Evolutionary conservation across 1,140 invertebrate genomes (phyloP).

Genomic region (Gonioctena quinquepunctata): DNA sequence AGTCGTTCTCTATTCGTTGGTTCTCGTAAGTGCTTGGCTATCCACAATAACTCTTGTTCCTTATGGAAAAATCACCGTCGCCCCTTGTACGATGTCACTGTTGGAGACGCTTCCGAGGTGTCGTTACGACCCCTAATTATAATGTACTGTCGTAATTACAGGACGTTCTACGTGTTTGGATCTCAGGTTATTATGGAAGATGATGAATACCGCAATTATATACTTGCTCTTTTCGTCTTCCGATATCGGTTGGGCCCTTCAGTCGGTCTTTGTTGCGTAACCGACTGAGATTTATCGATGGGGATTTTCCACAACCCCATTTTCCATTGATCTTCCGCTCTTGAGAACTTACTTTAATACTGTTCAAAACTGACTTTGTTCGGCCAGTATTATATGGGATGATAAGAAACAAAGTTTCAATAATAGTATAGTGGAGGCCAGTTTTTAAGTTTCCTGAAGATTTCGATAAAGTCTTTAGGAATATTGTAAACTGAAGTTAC

Average conservation of each 20-base stretch:
- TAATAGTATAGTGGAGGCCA: not conserved
- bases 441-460: not conserved
- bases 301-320: slow-evolving; percentile 5
- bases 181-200: slow-evolving; percentile 12
- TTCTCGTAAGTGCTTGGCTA: no score
- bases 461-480: not conserved
- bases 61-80: not conserved
- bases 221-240: slow-evolving; percentile 1
- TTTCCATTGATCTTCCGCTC: slow-evolving; percentile 1
- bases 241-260: slow-evolving; percentile 2
- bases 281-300: slow-evolving; percentile 13
- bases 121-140: slow-evolving; percentile 11
- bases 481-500: not conserved
- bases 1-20: no score
- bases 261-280: slow-evolving; percentile 1
- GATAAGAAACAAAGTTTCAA: slow-evolving; percentile 11
- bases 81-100: not conserved
- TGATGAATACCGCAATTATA: slow-evolving; percentile 18
- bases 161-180: slow-evolving; percentile 13
- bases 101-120: not conserved
- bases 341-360: slow-evolving; percentile 7
- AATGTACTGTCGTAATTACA: slow-evolving; percentile 19
- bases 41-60: no score
- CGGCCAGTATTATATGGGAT: not conserved
- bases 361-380: slow-evolving; percentile 9